These are phyloP conservation scores for Aplysina aerophoba DNA, from an alignment of 37 sponge, comb jelly and placozoan species.

Conservation along the genomic window DNA sequence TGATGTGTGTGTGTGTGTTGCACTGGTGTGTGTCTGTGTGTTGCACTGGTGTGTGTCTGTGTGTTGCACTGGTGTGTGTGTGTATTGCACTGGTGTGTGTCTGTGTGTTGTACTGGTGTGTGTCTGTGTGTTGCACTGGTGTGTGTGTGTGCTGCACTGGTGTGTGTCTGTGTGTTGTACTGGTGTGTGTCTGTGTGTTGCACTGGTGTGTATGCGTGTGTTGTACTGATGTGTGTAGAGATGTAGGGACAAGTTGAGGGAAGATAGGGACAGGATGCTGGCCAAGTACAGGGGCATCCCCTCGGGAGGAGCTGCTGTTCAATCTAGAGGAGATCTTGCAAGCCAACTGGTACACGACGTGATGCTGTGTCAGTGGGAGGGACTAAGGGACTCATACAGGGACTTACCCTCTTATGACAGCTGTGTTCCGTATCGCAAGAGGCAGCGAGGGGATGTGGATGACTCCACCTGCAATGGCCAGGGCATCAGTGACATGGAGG, in stretches of 20 bases:
- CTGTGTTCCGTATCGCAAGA: slow-evolving; percentile 5
- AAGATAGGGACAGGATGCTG: slow-evolving; percentile 46
- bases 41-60: too few species aligned
- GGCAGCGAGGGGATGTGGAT: slow-evolving; percentile 5
- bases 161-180: too few species aligned
- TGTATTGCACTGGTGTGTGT: too few species aligned
- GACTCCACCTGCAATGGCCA: not conserved
- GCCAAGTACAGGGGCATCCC: slow-evolving; percentile 12
- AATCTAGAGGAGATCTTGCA: not conserved
- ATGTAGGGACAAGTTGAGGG: slow-evolving; percentile 54
- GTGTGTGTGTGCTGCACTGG: too few species aligned
- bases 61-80: not conserved
- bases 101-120: too few species aligned
- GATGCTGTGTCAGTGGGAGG: slow-evolving; percentile 75
- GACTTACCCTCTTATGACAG: slow-evolving; percentile 38
- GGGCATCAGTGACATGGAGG: not conserved
- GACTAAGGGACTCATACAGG: slow-evolving; percentile 38
- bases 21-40: too few species aligned
- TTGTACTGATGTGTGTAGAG: slow-evolving; percentile 19
- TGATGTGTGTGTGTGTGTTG: too few species aligned
- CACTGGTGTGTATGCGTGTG: not conserved
- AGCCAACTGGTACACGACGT: slow-evolving; percentile 44
- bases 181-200: not conserved
- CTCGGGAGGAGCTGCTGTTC: not conserved
- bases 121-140: too few species aligned